phyloP scores from a whole-genome alignment of 2,888 invertebrate species.

The Dusona sp. region DNA sequence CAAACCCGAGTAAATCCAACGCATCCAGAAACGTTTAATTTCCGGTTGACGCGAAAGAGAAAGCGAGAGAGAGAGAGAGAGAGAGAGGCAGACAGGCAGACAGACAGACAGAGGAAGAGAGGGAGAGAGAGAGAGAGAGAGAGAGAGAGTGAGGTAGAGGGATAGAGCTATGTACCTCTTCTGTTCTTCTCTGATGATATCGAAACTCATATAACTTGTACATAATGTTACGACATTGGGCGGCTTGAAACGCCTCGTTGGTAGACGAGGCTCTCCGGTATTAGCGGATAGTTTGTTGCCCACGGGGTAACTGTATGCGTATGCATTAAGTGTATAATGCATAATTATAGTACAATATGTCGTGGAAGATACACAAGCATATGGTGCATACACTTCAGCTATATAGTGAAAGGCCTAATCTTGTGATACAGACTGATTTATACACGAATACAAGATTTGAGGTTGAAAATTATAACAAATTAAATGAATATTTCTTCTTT shows the following conservation, averaged over 20 bases:
- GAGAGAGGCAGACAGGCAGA: too few species aligned
- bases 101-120: too few species aligned
- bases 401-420: neutral
- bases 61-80: too few species aligned
- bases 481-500: neutral
- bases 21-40: constrained; percentile 73
- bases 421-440: neutral
- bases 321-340: constrained; percentile 10
- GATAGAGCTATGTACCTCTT: neutral
- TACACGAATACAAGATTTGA: neutral
- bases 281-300: constrained; percentile 51
- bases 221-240: constrained; percentile 9
- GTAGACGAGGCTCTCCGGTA: too few species aligned
- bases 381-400: neutral
- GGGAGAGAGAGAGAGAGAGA: constrained; percentile 17
- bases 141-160: too few species aligned
- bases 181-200: constrained; percentile 23
- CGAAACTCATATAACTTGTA: constrained; percentile 24
- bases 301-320: constrained; percentile 23
- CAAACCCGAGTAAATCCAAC: constrained; percentile 18
- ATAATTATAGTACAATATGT: constrained; percentile 33
- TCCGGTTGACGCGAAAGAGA: constrained; percentile 63
- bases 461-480: neutral
- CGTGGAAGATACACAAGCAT: constrained; percentile 10
- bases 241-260: constrained; percentile 28